phyloP scores from a whole-genome alignment of 2,113 vertebrate genomes.

The Plestiodon gilberti region DNA sequence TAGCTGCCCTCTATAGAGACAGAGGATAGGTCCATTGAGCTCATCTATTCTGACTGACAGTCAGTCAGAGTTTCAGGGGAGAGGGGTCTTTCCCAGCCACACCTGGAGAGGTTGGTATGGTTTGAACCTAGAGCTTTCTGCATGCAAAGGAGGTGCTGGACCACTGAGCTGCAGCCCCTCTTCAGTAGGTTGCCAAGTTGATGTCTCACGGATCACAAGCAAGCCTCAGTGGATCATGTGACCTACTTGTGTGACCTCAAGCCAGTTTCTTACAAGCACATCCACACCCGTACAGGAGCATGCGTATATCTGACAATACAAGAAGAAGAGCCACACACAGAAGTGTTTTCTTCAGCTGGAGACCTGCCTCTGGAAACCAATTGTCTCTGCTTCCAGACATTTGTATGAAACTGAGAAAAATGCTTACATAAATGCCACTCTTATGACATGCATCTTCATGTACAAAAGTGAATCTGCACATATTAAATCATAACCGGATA shows the following conservation, averaged over 20 bases:
- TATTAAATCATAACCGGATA: background rate
- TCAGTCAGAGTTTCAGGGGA: too few species aligned
- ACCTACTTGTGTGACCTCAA: background rate
- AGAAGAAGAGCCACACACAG: background rate
- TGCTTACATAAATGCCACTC: background rate
- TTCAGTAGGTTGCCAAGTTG: background rate
- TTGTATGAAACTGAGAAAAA: background rate
- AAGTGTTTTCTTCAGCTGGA: background rate
- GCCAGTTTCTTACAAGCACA: background rate
- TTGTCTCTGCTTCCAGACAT: background rate
- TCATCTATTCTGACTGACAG: too few species aligned
- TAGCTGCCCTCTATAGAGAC: too few species aligned
- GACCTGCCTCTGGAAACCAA: background rate
- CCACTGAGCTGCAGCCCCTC: too few species aligned
- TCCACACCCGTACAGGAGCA: background rate
- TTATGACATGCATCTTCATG: background rate
- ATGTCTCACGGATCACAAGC: background rate
- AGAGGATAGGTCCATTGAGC: too few species aligned
- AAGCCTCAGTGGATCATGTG: background rate
- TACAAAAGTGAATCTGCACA: background rate
- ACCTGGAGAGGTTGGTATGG: too few species aligned
- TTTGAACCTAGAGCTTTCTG: too few species aligned
- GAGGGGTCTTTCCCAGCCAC: too few species aligned
- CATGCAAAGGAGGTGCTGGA: too few species aligned
- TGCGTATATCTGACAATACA: background rate